Evolutionary conservation across 1,140 invertebrate species (phyloP), one percentile per base, ranked within the genome.

Genomic region (Octopus sinensis): DNA sequence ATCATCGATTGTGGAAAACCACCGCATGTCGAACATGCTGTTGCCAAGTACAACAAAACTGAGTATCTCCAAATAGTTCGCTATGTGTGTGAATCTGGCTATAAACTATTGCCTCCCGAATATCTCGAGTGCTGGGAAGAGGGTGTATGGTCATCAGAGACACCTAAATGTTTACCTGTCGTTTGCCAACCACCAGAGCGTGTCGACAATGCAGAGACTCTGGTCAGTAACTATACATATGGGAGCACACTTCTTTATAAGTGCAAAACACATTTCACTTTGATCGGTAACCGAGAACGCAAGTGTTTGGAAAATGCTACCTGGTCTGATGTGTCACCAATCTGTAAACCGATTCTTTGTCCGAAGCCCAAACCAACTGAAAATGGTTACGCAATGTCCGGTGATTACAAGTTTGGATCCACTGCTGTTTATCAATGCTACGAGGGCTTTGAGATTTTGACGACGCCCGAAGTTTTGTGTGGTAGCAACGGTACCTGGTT

Each of bases 71-170:
- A 83, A 1, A 86, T 86, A 30, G 79, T 79, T 4, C 56, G 80
- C 4, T 97, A 97, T 87, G 94, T 95, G 83, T 98, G 96, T 87
- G 92, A 96, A 53, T 89, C 93, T 4, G 95, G 96, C 85, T 97
- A 93, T 90, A 93, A 95, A 87, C 89, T 97, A 5, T 95, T 95
- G 82, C 89, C 87, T 4, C 82, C 87, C 0, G 53, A 84, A 7
- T 76, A 86, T 81, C 91, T 96, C 84, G 89, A 95, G 75, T 98
- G 97, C 88, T 93, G 96, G 13, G 96, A 96, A 88, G 96, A 98
- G 89, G 95, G 94, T 17, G 95, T 95, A 0, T 96, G 96, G 95
- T 95, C 94, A 82, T 94, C 94, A 7, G 93, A 94, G 76, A 90
- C 93, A 7, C 96, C 96, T 0, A 89, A 91, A 7, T 98, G 96